Evolutionary conservation across 2,113 vertebrate genomes (phyloP), one percentile per base, ranked within the genome.

Genomic region (Lontra canadensis): DNA sequence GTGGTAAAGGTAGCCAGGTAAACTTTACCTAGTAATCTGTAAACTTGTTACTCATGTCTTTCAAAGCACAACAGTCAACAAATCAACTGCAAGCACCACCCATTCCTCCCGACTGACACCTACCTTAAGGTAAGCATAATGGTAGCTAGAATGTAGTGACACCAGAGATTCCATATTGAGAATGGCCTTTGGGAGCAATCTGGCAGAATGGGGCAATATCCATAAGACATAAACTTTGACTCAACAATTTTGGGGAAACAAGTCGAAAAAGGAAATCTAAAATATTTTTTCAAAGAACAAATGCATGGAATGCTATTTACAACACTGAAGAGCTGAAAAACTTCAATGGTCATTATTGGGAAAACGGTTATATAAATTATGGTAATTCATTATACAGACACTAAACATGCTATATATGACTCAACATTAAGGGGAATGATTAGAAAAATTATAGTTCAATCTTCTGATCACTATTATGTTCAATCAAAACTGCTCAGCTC

Each of bases 261-360:
- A 90, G 71, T 95, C 25, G 84, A 81, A 89, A 91, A 52, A 94
- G 82, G 49, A 74, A 69, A 15, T 47, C 25, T 4, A 65, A 97
- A 63, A 47, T 52, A 78, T 39, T 74, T 92, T 84, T 79, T 55
- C 3, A 65, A 95, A 36, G 39, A 81, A 25, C 61, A 14, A 49
- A 71, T 47, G 20, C n/a, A 71, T 34, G 8, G 74, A 90, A 63
- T 71, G 74, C 59, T 83, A 55, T 29, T 82, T 84, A 36, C 20
- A 84, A 79, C 15, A 79, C 4, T 34, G 34, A 73, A 92, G 34
- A 71, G 52, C 10, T n/a, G 21, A 88, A 39, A 78, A 80, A 67
- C 5, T 25, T 47, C 59, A 71, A 10, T 73, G 52, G 17, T 29
- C 78, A 95, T 26, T 80, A 80, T 57, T 34, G 26, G 47, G n/a